These are phyloP conservation scores for Sprattus sprattus DNA, from an alignment of 2,113 vertebrate genomes.

Conservation along the genomic window DNA sequence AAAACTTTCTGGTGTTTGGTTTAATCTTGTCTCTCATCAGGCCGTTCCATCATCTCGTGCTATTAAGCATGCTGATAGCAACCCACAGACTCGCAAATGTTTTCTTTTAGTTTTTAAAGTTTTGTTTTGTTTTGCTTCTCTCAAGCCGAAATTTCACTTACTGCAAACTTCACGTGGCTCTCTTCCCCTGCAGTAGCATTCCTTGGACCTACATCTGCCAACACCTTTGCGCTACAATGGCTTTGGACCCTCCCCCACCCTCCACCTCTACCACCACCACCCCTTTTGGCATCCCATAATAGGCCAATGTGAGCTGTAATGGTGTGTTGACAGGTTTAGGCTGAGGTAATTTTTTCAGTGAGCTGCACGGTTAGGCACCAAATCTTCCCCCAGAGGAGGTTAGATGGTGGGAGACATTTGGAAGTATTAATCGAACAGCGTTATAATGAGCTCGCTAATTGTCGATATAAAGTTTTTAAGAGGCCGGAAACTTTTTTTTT, in stretches of 20 bases:
- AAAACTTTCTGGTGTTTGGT: background rate
- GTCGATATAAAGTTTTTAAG: slow-evolving; percentile 45
- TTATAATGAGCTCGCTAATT: slow-evolving; percentile 41
- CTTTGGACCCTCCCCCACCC: slow-evolving; percentile 40
- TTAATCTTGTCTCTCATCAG: slow-evolving; percentile 50
- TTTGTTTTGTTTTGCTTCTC: background rate
- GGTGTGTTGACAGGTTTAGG: slow-evolving; percentile 77
- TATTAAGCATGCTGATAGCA: slow-evolving; percentile 67
- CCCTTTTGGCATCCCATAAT: slow-evolving; percentile 58
- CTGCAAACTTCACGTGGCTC: slow-evolving; percentile 54
- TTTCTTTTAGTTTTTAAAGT: slow-evolving; percentile 42
- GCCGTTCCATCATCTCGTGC: slow-evolving; percentile 51
- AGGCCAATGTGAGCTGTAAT: slow-evolving; percentile 70
- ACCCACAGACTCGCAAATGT: slow-evolving; percentile 50
- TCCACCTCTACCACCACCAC: slow-evolving; percentile 23
- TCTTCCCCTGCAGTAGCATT: slow-evolving; percentile 65
- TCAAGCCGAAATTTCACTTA: slow-evolving; percentile 41
- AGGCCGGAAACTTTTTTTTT: background rate
- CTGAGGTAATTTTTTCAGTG: slow-evolving; percentile 71
- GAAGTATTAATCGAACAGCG: slow-evolving; percentile 41
- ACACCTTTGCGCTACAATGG: slow-evolving; percentile 73
- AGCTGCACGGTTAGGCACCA: slow-evolving; percentile 65
- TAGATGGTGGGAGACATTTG: slow-evolving; percentile 48
- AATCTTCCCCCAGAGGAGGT: slow-evolving; percentile 62
- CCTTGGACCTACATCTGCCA: slow-evolving; percentile 72